phyloP scores from a whole-genome alignment of 2,797 vertebrate genomes.

The Crenuchus spilurus region DNA sequence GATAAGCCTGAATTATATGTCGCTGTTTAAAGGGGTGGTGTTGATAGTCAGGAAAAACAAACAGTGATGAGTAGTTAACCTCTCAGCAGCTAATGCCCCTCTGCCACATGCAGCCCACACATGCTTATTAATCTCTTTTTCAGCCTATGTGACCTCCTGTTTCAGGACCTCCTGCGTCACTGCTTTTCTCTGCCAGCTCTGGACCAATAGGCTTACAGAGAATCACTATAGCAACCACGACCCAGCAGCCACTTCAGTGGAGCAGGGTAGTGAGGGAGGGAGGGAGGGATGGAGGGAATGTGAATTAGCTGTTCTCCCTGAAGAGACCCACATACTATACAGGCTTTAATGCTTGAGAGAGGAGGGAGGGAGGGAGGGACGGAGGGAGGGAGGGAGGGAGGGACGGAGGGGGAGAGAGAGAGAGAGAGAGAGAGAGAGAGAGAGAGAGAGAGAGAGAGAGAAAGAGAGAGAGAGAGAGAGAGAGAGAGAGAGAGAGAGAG shows the following conservation, averaged over 20 bases:
- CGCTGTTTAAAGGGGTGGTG: background rate
- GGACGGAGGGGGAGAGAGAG: conserved; percentile 5
- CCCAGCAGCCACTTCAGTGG: conserved; percentile 42
- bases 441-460: conserved; percentile 3
- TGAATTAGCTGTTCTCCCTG: conserved; percentile 45
- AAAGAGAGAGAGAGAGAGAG: conserved; percentile 16
- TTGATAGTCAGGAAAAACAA: background rate
- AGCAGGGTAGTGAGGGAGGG: conserved; percentile 26
- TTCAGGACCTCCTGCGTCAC: conserved; percentile 30
- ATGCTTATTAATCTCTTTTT: conserved; percentile 14
- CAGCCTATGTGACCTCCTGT: background rate
- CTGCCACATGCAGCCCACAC: conserved; percentile 42
- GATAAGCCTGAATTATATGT: too few relatives aligned
- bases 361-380: conserved; percentile 13
- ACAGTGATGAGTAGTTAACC: conserved; percentile 18
- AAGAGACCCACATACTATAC: conserved; percentile 14
- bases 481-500: background rate
- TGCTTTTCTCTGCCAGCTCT: conserved; percentile 28
- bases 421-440: conserved; percentile 2
- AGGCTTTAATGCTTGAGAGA: conserved; percentile 2
- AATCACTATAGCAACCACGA: conserved; percentile 55
- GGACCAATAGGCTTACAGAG: conserved; percentile 43
- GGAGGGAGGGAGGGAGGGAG: conserved; percentile 13
- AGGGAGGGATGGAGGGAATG: conserved; percentile 24
- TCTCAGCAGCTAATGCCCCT: background rate